Evolutionary conservation across 2,888 invertebrate species (phyloP).

Genomic region (Troilus luridus): DNA sequence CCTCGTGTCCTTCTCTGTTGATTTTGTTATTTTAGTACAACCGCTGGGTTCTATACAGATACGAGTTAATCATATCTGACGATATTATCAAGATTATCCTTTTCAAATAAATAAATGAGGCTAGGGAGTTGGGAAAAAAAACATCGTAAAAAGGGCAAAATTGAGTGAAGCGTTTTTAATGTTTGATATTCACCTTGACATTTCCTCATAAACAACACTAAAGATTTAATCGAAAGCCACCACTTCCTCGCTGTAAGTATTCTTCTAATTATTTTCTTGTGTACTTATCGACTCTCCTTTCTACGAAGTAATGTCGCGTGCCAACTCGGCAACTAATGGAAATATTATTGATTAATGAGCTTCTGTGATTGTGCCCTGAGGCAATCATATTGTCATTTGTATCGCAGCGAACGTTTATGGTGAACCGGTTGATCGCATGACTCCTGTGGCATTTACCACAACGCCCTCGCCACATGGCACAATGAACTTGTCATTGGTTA

Average conservation of each 20-base stretch:
- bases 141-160: too few relatives aligned
- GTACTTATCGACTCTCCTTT: not conserved
- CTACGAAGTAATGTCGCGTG: not conserved
- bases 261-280: not conserved
- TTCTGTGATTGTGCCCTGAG: not conserved
- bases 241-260: not conserved
- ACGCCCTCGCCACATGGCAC: not conserved
- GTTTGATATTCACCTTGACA: not conserved
- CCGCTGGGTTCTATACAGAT: too few relatives aligned
- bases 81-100: too few relatives aligned
- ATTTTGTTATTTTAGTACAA: too few relatives aligned
- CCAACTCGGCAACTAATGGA: slow-evolving; percentile 17
- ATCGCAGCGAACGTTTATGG: not conserved
- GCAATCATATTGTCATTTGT: slow-evolving; percentile 40
- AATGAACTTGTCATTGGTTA: slow-evolving; percentile 37
- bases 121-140: too few relatives aligned
- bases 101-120: too few relatives aligned
- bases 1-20: too few relatives aligned
- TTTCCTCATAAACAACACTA: not conserved
- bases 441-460: slow-evolving; percentile 5
- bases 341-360: slow-evolving; percentile 29
- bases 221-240: not conserved
- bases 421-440: slow-evolving; percentile 24
- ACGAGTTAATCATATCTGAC: too few relatives aligned
- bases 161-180: not conserved